These are phyloP conservation scores for Drosophila elegans DNA, from an alignment of 1,140 invertebrate genomes.

Conservation along the genomic window DNA sequence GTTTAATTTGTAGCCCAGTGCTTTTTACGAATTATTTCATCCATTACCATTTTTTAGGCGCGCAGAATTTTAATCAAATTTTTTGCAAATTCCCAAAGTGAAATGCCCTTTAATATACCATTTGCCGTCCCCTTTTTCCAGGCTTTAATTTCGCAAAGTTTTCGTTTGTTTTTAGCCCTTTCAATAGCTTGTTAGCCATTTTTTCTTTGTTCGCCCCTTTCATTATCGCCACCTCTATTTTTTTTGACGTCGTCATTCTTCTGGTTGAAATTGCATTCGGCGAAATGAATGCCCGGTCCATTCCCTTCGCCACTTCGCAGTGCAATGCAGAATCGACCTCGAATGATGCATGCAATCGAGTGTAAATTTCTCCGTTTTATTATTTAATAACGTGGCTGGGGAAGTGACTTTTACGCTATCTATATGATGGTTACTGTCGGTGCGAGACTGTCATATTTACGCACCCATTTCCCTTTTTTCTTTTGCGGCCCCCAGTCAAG, in stretches of 20 bases:
- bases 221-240: conserved; percentile 49
- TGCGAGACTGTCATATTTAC: conserved; percentile 42
- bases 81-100: conserved; percentile 10
- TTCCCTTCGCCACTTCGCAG: background rate
- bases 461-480: conserved; percentile 28
- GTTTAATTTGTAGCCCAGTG: background rate
- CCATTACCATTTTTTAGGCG: conserved; percentile 20
- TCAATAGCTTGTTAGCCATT: conserved; percentile 66
- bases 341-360: conserved; percentile 67
- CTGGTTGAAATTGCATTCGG: conserved; percentile 61
- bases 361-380: conserved; percentile 67
- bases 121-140: conserved; percentile 7
- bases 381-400: conserved; percentile 64
- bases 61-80: conserved; percentile 12
- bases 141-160: conserved; percentile 28
- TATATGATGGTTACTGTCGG: conserved; percentile 25
- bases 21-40: conserved; percentile 14
- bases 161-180: conserved; percentile 41
- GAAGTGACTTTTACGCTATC: conserved; percentile 38
- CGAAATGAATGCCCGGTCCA: conserved; percentile 36
- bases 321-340: conserved; percentile 12
- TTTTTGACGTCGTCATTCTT: conserved; percentile 25
- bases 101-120: conserved; percentile 17
- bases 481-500: conserved; percentile 11
- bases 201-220: conserved; percentile 58